Evolutionary conservation across 2,113 vertebrate species (phyloP).

Genomic region (Corapipo altera): DNA sequence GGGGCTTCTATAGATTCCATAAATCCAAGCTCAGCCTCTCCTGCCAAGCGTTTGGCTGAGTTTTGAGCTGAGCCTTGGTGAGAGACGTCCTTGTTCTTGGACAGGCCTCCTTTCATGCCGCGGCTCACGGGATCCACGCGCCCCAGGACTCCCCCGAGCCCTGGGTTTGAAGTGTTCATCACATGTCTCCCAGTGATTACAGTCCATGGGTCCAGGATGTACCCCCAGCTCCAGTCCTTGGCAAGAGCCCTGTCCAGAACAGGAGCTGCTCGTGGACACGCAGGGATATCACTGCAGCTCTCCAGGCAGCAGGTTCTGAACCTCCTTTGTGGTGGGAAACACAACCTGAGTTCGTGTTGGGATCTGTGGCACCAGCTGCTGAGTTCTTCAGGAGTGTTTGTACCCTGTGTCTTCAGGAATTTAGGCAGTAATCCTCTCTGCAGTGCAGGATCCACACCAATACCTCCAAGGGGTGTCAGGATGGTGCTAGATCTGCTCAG

Average conservation of each 20-base stretch:
- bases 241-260: neutral
- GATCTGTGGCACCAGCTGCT: neutral
- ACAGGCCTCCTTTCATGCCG: neutral
- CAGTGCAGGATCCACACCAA: rapidly evolving
- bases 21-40: neutral
- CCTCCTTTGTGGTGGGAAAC: neutral
- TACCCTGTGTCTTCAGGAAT: neutral
- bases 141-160: neutral
- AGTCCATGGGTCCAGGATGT: rapidly evolving
- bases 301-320: no score
- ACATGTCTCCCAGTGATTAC: neutral
- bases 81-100: neutral
- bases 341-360: neutral
- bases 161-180: neutral
- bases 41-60: neutral
- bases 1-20: rapidly evolving
- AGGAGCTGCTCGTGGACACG: neutral
- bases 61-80: neutral
- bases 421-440: neutral
- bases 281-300: rapidly evolving
- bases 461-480: neutral
- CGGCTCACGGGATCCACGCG: neutral
- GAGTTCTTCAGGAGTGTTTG: neutral
- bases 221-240: neutral
- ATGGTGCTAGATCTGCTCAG: neutral